Conservation (phyloP, 2,888 invertebrate genomes). For the Agonopterix arenella region DNA sequence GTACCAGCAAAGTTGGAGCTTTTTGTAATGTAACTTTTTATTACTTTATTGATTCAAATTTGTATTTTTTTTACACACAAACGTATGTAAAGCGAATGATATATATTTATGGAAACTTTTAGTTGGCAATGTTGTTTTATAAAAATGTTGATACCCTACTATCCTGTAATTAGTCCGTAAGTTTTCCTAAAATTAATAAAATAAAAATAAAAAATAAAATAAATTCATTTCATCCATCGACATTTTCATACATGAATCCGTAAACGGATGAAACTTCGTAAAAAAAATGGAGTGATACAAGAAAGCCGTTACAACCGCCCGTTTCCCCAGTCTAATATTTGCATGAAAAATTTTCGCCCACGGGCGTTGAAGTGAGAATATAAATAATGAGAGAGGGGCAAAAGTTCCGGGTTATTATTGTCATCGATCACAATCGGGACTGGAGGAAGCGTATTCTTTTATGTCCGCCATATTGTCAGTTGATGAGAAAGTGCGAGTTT, state of each 20-base stretch:
- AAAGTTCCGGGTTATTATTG: conserved; percentile 45
- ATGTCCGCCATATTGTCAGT: conserved; percentile 23
- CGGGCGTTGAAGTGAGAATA: conserved; percentile 48
- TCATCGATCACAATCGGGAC: conserved; percentile 47
- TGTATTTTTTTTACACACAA: too few relatives aligned
- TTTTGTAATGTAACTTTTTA: too few relatives aligned
- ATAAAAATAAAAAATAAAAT: too few relatives aligned
- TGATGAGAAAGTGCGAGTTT: not conserved
- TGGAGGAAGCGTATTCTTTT: conserved; percentile 28
- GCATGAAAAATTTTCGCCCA: conserved; percentile 53
- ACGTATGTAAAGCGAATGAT: too few relatives aligned
- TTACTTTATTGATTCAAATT: too few relatives aligned
- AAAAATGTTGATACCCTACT: too few relatives aligned
- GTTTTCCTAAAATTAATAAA: too few relatives aligned
- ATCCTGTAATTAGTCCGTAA: too few relatives aligned
- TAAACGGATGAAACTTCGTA: not conserved
- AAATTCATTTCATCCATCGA: not conserved
- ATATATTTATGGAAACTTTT: too few relatives aligned
- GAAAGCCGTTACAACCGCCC: conserved; percentile 9
- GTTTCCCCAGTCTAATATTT: conserved; percentile 39
- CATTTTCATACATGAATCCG: not conserved
- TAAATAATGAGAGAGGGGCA: conserved; percentile 53
- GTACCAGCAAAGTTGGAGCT: too few relatives aligned
- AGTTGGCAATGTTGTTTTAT: too few relatives aligned
- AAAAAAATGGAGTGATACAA: not conserved